These are phyloP conservation scores for Eremophila alpestris DNA, from an alignment of 2,797 vertebrate genomes.

Conservation along the genomic window DNA sequence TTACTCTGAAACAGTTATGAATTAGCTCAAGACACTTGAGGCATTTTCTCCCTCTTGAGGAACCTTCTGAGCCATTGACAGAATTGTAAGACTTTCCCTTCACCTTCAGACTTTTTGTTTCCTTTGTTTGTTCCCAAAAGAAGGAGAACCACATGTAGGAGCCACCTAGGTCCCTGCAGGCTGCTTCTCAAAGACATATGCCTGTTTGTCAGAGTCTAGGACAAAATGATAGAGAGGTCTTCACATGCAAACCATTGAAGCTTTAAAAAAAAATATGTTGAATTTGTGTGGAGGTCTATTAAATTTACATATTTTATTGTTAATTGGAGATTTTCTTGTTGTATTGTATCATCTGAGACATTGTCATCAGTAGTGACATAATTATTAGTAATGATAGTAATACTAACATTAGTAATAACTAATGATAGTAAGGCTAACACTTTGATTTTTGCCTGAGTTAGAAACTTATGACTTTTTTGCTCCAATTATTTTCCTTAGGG, in stretches of 20 bases:
- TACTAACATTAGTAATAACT: background rate
- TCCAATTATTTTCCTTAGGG: conserved; percentile 85
- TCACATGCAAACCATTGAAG: background rate
- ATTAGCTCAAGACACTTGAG: background rate
- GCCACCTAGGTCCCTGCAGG: background rate
- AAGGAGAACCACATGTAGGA: background rate
- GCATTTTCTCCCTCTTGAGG: background rate
- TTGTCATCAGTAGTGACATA: background rate
- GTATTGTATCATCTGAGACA: background rate
- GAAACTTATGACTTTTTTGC: conserved; percentile 58
- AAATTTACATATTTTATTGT: background rate
- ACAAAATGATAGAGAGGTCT: background rate
- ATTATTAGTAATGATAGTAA: background rate
- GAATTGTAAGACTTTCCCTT: background rate
- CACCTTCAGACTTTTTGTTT: background rate
- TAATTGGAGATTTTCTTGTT: background rate
- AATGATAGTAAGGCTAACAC: background rate
- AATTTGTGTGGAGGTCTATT: background rate
- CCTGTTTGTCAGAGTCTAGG: background rate
- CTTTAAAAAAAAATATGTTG: background rate
- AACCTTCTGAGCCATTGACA: background rate
- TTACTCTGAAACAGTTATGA: background rate
- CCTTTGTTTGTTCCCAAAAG: background rate
- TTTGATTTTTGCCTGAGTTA: background rate
- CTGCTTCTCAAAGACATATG: background rate